These are phyloP conservation scores for Exocentrus adspersus DNA, from an alignment of 2,888 invertebrate genomes.

Conservation along the genomic window DNA sequence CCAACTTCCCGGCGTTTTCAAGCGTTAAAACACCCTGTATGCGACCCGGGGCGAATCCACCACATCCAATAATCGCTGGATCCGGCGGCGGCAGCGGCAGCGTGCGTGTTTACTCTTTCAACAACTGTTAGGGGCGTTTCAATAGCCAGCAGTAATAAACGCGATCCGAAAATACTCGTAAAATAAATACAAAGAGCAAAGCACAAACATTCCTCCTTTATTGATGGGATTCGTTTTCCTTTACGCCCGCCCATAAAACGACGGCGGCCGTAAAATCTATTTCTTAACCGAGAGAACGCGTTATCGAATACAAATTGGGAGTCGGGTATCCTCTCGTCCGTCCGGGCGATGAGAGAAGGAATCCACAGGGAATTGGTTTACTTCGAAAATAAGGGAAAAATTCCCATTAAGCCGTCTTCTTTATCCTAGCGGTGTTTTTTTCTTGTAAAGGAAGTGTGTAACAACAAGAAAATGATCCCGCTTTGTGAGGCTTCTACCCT, in stretches of 20 bases:
- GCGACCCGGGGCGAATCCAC: no score
- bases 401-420: no score
- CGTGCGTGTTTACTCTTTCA: not conserved
- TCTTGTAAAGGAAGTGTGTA: no score
- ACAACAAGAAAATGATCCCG: no score
- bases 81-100: not conserved
- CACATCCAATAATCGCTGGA: no score
- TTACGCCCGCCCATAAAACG: slow-evolving; percentile 4
- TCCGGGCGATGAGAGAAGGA: no score
- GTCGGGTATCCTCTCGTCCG: no score
- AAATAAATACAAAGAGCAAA: slow-evolving; percentile 7
- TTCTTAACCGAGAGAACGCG: not conserved
- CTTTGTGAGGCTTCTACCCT: not conserved
- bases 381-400: no score
- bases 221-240: slow-evolving; percentile 4
- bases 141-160: not conserved
- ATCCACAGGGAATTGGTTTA: no score
- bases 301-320: not conserved
- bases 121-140: slow-evolving; percentile 1
- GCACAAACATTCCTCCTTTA: slow-evolving; percentile 7
- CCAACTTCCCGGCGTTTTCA: no score
- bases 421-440: no score
- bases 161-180: slow-evolving; percentile 3
- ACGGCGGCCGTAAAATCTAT: not conserved
- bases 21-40: no score